A percentile compares a stretch with the other conserved stretches of the same genome.
These are phyloP conservation scores for Eucidaris tribuloides DNA, from an alignment of 35 echinoderm and acorn worm species.

Conservation along the genomic window DNA sequence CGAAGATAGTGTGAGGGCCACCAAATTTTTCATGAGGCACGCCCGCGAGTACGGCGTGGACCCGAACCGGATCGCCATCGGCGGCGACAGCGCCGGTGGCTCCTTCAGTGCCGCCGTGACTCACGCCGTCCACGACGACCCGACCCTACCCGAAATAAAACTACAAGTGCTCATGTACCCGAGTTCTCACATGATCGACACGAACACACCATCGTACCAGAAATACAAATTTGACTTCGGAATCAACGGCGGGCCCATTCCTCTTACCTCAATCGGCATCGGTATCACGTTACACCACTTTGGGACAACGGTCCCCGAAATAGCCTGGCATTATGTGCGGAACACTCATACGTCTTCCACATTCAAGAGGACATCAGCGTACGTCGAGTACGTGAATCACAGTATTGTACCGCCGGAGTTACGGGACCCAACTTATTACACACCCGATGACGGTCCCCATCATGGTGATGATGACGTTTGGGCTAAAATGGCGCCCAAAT, in stretches of 20 bases:
- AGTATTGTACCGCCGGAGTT: background rate
- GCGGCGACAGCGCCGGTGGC: slow-evolving; percentile 75
- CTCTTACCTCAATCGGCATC: background rate
- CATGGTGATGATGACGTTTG: slow-evolving; percentile 31
- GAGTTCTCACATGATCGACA: slow-evolving; percentile 37
- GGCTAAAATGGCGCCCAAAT: slow-evolving; percentile 1
- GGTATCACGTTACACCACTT: slow-evolving; percentile 9
- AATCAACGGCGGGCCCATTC: slow-evolving; percentile 26
- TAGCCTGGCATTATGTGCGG: background rate
- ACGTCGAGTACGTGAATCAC: background rate
- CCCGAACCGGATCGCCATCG: slow-evolving; percentile 19
- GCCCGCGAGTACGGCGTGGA: slow-evolving; percentile 57
- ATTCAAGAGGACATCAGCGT: slow-evolving; percentile 12
- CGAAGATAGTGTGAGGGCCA: slow-evolving; percentile 54
- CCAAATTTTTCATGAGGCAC: slow-evolving; percentile 55
- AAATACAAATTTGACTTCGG: slow-evolving; percentile 55
- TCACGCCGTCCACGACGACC: slow-evolving; percentile 49
- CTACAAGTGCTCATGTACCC: slow-evolving; percentile 68
- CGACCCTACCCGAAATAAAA: slow-evolving; percentile 38
- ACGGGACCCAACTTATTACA: slow-evolving; percentile 5
- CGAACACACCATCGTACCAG: slow-evolving; percentile 46
- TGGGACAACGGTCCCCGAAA: slow-evolving; percentile 29
- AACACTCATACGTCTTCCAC: slow-evolving; percentile 59
- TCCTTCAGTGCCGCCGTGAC: slow-evolving; percentile 26
- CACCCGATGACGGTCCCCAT: background rate